A percentile compares a stretch with the other conserved stretches of the same genome.
Conservation (phyloP, 2,113 vertebrate species). For the Circaetus cinerascens region DNA sequence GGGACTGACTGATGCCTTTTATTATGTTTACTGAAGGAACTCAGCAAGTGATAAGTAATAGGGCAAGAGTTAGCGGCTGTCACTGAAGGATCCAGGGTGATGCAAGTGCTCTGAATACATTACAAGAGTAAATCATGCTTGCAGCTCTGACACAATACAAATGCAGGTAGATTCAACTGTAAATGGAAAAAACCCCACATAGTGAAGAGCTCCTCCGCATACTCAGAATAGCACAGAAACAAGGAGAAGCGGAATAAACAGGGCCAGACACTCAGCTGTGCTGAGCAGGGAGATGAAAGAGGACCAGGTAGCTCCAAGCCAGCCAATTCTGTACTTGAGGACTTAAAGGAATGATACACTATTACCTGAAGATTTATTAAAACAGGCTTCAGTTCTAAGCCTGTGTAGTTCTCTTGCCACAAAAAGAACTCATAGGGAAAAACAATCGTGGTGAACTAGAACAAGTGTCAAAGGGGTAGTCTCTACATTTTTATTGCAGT, state of each 20-base stretch:
- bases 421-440: neutral
- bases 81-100: neutral
- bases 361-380: neutral
- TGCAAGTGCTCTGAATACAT: fast-evolving
- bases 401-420: neutral
- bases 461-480: neutral
- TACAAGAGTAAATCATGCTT: neutral
- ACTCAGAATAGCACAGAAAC: neutral
- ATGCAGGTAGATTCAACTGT: neutral
- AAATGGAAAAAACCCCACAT: neutral
- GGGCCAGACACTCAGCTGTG: neutral
- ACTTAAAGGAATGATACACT: neutral
- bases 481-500: neutral
- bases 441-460: neutral
- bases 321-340: neutral
- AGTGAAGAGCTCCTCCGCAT: neutral
- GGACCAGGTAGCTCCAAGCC: neutral
- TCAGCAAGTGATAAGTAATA: neutral
- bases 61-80: neutral
- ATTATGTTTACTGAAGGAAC: neutral
- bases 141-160: neutral
- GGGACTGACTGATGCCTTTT: neutral
- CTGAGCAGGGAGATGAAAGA: neutral
- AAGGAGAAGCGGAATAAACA: neutral
- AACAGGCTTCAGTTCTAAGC: neutral